Base-by-base conservation (phyloP, 2,888 invertebrate genomes). In the Apodemia zela region DNA sequence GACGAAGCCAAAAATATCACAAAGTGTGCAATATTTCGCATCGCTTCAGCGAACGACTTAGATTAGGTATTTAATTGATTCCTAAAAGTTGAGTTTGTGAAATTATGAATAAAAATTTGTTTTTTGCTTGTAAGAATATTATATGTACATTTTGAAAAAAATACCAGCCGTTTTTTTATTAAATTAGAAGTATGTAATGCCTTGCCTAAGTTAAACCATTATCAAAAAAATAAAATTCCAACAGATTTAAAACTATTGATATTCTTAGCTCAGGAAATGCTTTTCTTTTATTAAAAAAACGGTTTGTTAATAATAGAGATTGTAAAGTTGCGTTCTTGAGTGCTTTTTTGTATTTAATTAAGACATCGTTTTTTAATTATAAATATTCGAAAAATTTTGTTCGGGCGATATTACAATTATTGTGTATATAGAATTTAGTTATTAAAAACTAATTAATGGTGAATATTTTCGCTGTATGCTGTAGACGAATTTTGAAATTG, bases 351-450 rank as follows among this genome's bases (percentile, higher is more conserved):
- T 78, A 77, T 75, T 78, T 75, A 42, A 42, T 42, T 42, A 77
- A 72, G 74, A 71, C 69, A 72, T 73, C 75, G 72, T 69, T 76
- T 77, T 73, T 70, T 65, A 68, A 65, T 69, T 69, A 72, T 68
- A 71, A 69, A 70, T 67, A 70, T 66, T 70, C 67, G 68, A 69
- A 73, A 68, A 72, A 71, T 75, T 73, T 74, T 75, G 77, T 80
- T 77, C 76, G 80, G 80, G 78, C 79, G 73, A 70, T 73, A 76
- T 76, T 59, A 57, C 25, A 57, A 82, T 81, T 78, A 82, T 83
- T 87, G 82, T 90, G 87, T 89, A 89, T 79, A 90, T 88, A 87
- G 84, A 78, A 78, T 86, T 89, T 88, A 87, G 85, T 89, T 89
- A 79, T 76, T 84, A 83, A 82, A 84, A 84, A 84, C 84, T 84